phyloP scores from a whole-genome alignment of 2,888 invertebrate genomes.

The Margaritifera margaritifera region DNA sequence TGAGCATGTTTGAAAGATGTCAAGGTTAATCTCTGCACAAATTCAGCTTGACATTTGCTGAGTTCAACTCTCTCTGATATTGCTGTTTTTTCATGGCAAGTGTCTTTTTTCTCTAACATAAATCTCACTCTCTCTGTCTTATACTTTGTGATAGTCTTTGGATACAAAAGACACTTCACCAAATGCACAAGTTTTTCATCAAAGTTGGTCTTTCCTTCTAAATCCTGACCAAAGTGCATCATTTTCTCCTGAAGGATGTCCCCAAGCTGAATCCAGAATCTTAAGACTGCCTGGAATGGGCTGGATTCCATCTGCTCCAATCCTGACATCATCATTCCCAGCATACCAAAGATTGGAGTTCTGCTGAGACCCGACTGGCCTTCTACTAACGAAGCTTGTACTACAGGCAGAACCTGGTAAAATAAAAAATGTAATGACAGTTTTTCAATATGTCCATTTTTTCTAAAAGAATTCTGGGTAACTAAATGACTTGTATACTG shows the following conservation, averaged over 20 bases:
- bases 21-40: conserved; percentile 42
- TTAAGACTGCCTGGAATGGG: conserved; percentile 11
- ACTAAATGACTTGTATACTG: too few species aligned
- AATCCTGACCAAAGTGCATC: conserved; percentile 16
- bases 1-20: conserved; percentile 42
- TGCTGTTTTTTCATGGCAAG: conserved; percentile 6
- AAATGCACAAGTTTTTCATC: conserved; percentile 35
- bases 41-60: conserved; percentile 23
- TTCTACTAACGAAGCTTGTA: conserved; percentile 63
- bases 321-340: conserved; percentile 38
- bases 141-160: conserved; percentile 26
- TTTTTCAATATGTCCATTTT: too few species aligned
- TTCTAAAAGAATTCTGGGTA: too few species aligned
- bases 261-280: conserved; percentile 42
- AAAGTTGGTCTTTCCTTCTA: conserved; percentile 17
- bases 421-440: conserved; percentile 3
- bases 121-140: conserved; percentile 42
- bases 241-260: conserved; percentile 29
- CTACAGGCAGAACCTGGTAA: conserved; percentile 60
- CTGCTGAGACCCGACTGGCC: conserved; percentile 46
- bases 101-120: conserved; percentile 10
- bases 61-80: conserved; percentile 20
- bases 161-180: conserved; percentile 38
- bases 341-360: conserved; percentile 49
- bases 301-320: conserved; percentile 21